phyloP scores from a whole-genome alignment of 2,888 invertebrate genomes.

The Metopia argyrocephala region DNA sequence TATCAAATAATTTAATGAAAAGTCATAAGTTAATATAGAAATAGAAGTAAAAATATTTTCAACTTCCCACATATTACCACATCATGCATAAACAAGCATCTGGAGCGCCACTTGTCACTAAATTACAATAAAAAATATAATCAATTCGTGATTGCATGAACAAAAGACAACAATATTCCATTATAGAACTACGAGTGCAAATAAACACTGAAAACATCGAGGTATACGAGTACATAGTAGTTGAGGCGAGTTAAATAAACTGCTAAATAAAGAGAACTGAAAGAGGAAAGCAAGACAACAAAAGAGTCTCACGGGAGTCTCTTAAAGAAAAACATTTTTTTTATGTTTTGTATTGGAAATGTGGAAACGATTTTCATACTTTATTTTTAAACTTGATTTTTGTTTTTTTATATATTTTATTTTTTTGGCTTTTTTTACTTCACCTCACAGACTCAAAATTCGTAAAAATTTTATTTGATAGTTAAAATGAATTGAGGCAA shows the following conservation, averaged over 20 bases:
- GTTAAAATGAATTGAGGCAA: constrained; percentile 45
- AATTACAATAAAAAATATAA: constrained; percentile 76
- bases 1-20: background rate
- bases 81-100: constrained; percentile 63
- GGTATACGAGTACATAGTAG: constrained; percentile 8
- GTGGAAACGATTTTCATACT: constrained; percentile 23
- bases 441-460: too few species aligned
- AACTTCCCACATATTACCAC: constrained; percentile 42
- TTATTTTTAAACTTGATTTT: background rate
- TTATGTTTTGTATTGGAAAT: constrained; percentile 32
- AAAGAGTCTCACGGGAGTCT: constrained; percentile 65
- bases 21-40: constrained; percentile 10
- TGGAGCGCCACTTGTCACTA: constrained; percentile 77
- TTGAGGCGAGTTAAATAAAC: background rate
- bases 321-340: constrained; percentile 3
- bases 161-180: constrained; percentile 36
- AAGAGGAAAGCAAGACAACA: constrained; percentile 33
- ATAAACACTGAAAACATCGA: constrained; percentile 15
- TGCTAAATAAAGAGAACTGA: constrained; percentile 14
- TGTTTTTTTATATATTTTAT: background rate
- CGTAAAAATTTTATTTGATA: background rate
- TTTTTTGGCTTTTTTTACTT: background rate
- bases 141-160: constrained; percentile 78
- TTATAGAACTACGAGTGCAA: background rate
- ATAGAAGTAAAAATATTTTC: too few species aligned